A percentile compares a stretch with the other conserved stretches of the same genome.
These are phyloP conservation scores for Melanerpes aurifrons DNA, from an alignment of 2,113 vertebrate genomes.

Conservation along the genomic window DNA sequence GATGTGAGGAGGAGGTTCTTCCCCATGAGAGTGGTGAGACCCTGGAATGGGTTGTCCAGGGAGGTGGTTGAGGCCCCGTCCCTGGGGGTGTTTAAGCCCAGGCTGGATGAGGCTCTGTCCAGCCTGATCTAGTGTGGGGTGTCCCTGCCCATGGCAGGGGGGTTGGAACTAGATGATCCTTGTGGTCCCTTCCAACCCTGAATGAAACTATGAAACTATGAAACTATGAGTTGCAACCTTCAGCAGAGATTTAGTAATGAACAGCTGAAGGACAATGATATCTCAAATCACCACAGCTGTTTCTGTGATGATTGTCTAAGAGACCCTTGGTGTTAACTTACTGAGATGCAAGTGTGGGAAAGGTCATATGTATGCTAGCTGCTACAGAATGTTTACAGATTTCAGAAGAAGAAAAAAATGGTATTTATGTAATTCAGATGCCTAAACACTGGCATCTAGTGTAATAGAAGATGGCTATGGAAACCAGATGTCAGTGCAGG, in stretches of 20 bases:
- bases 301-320: not conserved
- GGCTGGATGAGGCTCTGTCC: too few relatives aligned
- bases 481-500: not conserved
- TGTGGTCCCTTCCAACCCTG: too few relatives aligned
- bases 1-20: too few relatives aligned
- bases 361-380: not conserved
- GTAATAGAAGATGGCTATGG: not conserved
- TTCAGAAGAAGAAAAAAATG: not conserved
- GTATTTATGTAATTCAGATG: not conserved
- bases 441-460: not conserved
- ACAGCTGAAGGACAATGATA: slow-evolving; percentile 63
- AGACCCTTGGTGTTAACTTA: not conserved
- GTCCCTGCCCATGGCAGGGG: too few relatives aligned
- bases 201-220: too few relatives aligned
- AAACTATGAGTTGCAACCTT: not conserved
- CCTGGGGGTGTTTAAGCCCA: too few relatives aligned
- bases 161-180: too few relatives aligned
- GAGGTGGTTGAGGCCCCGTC: too few relatives aligned
- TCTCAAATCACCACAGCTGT: slow-evolving; percentile 38
- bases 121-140: too few relatives aligned
- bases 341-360: not conserved
- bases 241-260: not conserved
- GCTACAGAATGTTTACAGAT: not conserved
- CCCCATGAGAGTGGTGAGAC: too few relatives aligned
- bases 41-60: too few relatives aligned